These are phyloP conservation scores for Nebria brevicollis DNA, from an alignment of 2,888 invertebrate species.

Conservation along the genomic window DNA sequence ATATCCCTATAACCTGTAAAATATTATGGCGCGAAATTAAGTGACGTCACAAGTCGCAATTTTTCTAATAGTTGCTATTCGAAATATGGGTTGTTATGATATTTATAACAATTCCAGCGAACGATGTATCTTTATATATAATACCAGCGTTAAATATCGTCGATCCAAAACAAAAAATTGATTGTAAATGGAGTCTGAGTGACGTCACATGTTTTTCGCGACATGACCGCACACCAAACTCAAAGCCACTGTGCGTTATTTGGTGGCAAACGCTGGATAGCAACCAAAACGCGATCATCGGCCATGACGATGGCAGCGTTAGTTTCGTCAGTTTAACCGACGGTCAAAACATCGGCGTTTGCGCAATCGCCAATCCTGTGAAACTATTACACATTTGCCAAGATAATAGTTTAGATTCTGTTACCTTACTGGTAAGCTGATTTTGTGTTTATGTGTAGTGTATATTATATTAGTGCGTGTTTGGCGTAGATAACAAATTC, in stretches of 20 bases:
- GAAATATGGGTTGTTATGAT: neutral
- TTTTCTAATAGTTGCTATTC: neutral
- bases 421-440: conserved; percentile 71
- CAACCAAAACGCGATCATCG: conserved; percentile 75
- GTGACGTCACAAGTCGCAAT: too few species aligned
- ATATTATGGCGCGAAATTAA: too few species aligned
- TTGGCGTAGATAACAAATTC: conserved; percentile 73
- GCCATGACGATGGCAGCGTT: conserved; percentile 72
- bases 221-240: conserved; percentile 57
- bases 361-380: conserved; percentile 72
- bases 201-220: conserved; percentile 68
- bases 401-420: conserved; percentile 74
- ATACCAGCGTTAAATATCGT: conserved; percentile 70
- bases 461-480: neutral
- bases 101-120: conserved; percentile 57
- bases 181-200: conserved; percentile 69
- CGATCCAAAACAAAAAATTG: conserved; percentile 65
- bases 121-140: conserved; percentile 71
- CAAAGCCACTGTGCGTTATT: conserved; percentile 70
- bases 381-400: conserved; percentile 74
- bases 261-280: conserved; percentile 84
- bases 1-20: too few species aligned
- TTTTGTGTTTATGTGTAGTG: too few species aligned
- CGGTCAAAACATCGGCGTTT: conserved; percentile 74
- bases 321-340: conserved; percentile 75